Percentiles rank a stretch among this genome's conserved stretches.
These are phyloP conservation scores for Aphaenogaster rudis DNA, from an alignment of 1,140 invertebrate species.

Conservation along the genomic window DNA sequence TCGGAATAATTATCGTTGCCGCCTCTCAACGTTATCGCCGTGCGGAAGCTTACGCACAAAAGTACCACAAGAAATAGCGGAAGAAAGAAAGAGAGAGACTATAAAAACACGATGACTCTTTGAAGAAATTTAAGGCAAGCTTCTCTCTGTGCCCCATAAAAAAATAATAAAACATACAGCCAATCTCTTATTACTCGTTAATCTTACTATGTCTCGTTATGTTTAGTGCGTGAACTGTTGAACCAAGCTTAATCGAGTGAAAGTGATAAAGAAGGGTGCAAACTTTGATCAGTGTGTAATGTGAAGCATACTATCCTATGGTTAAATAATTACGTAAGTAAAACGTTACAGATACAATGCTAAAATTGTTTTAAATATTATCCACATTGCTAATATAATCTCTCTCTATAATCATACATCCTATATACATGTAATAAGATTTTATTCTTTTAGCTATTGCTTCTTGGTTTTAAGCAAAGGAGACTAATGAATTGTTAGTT, in stretches of 20 bases:
- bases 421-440: not conserved
- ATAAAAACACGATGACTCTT: not conserved
- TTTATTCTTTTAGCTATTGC: not conserved
- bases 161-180: not conserved
- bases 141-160: not conserved
- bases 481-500: not conserved
- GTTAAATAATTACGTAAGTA: not conserved
- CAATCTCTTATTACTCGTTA: not conserved
- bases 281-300: conserved; percentile 14
- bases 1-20: conserved; percentile 15
- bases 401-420: too few relatives aligned
- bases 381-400: not conserved
- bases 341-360: not conserved
- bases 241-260: not conserved
- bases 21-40: conserved; percentile 27
- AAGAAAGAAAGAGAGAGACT: conserved; percentile 10
- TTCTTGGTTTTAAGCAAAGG: not conserved
- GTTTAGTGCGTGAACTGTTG: not conserved
- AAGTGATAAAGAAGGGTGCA: not conserved
- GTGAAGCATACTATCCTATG: not conserved
- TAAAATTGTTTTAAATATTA: not conserved
- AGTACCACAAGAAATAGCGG: conserved; percentile 25
- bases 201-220: not conserved
- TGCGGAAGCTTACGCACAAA: conserved; percentile 55
- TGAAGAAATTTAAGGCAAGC: not conserved